Evolutionary conservation across 1,140 invertebrate genomes (phyloP).

Genomic region (Hydropsyche tenuis): DNA sequence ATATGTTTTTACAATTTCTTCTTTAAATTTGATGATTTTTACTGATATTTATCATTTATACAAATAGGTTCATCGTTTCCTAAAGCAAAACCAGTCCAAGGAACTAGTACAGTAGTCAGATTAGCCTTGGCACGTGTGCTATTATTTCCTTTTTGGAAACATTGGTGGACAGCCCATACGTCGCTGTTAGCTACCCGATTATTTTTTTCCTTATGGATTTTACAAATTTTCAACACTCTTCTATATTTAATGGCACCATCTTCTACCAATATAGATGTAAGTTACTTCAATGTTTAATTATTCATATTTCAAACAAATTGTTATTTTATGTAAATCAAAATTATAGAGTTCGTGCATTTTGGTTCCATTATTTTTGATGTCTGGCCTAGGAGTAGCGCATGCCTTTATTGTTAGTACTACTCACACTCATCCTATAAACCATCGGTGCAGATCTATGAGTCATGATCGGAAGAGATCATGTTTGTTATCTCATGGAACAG

Average conservation of each 20-base stretch:
- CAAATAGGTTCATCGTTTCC: constrained; percentile 87
- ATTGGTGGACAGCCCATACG: constrained; percentile 91
- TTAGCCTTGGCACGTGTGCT: constrained; percentile 79
- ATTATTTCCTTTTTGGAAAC: constrained; percentile 80
- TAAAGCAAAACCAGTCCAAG: constrained; percentile 91
- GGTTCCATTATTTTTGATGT: constrained; percentile 80
- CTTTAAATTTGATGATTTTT: neutral
- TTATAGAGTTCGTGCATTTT: constrained; percentile 59
- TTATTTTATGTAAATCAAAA: neutral
- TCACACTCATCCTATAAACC: constrained; percentile 55
- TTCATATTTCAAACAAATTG: neutral
- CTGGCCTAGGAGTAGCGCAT: constrained; percentile 84
- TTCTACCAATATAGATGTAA: constrained; percentile 51
- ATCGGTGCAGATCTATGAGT: constrained; percentile 47
- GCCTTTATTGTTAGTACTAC: constrained; percentile 89
- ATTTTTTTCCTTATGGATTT: constrained; percentile 76
- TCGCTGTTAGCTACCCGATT: constrained; percentile 74
- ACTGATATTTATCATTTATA: neutral
- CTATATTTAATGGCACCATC: constrained; percentile 57
- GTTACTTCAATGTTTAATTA: constrained; percentile 18
- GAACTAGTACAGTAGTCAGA: constrained; percentile 80
- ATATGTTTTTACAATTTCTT: neutral
- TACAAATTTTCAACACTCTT: constrained; percentile 73
- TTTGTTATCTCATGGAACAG: constrained; percentile 1
- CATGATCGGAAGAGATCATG: constrained; percentile 15